phyloP scores from a whole-genome alignment of 2,113 vertebrate genomes.

The Paedocypris sp. region DNA sequence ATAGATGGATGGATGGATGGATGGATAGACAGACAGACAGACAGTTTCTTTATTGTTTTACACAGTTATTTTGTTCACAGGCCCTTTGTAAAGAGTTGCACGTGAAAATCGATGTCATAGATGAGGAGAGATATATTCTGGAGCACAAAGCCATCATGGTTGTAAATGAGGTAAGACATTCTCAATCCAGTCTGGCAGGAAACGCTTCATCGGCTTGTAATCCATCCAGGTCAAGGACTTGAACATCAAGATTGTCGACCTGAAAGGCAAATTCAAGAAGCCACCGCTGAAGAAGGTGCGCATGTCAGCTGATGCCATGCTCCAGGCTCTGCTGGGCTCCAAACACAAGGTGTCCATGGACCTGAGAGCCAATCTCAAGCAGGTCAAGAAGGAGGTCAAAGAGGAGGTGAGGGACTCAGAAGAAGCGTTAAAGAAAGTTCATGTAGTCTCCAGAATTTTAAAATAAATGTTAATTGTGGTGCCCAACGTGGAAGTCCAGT shows the following conservation, averaged over 20 bases:
- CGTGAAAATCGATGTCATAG: constrained; percentile 69
- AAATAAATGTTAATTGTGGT: too few relatives aligned
- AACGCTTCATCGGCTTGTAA: too few relatives aligned
- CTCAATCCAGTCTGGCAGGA: too few relatives aligned
- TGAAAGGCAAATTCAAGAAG: constrained; percentile 95
- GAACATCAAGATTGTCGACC: constrained; percentile 88
- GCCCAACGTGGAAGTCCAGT: too few relatives aligned
- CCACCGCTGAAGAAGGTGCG: constrained; percentile 84
- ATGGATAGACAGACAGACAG: too few relatives aligned
- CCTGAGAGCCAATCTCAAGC: constrained; percentile 91
- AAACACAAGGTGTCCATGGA: constrained; percentile 99
- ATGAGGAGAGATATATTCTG: constrained; percentile 85
- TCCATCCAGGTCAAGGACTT: constrained; percentile 80
- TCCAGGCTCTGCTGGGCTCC: constrained; percentile 89
- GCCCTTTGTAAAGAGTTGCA: constrained; percentile 78
- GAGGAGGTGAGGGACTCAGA: constrained; percentile 72
- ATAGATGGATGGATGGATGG: too few relatives aligned
- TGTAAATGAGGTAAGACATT: constrained; percentile 69
- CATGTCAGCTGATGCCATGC: constrained; percentile 96
- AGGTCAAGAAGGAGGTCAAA: constrained; percentile 96
- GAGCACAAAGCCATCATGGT: constrained; percentile 81
- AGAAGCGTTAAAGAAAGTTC: too few relatives aligned
- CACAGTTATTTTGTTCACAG: constrained; percentile 51
- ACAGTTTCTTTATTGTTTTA: too few relatives aligned
- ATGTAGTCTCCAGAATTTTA: too few relatives aligned